Percentiles rank a stretch among this genome's conserved stretches.
phyloP scores from a whole-genome alignment of 2,113 vertebrate species.

The Crotophaga sulcirostris region DNA sequence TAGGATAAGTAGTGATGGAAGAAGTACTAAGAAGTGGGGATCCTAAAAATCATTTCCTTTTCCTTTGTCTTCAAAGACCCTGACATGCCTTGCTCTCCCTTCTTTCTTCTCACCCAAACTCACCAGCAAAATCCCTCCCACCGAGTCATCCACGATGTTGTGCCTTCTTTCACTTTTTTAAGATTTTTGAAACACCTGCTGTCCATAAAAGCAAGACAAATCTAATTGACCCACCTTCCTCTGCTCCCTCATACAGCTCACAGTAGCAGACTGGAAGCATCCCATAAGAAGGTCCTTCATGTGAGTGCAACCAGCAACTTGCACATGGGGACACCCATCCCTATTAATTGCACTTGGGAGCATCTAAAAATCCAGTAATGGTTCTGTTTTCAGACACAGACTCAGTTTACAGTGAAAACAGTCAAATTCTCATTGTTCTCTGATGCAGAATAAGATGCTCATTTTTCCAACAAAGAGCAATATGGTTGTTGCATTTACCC shows the following conservation, averaged over 20 bases:
- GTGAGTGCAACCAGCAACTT: background rate
- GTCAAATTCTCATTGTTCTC: background rate
- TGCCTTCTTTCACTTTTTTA: background rate
- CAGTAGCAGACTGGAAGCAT: background rate
- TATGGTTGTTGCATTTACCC: background rate
- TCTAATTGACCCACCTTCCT: background rate
- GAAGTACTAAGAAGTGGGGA: background rate
- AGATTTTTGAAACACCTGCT: background rate
- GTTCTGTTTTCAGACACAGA: background rate
- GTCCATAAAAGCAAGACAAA: background rate
- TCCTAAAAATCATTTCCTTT: background rate
- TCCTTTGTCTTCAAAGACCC: background rate
- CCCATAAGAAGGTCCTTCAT: background rate
- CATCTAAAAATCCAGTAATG: background rate
- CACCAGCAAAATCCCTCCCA: background rate
- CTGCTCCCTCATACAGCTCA: background rate
- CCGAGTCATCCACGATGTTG: background rate
- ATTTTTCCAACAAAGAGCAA: background rate
- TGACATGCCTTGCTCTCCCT: background rate
- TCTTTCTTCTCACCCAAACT: background rate
- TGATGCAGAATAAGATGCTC: background rate
- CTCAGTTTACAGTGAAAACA: background rate
- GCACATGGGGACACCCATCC: fast-evolving
- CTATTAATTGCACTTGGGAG: background rate
- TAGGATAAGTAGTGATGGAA: background rate